Evolutionary conservation across 2,797 vertebrate genomes (phyloP).

Genomic region (Phrynocephalus forsythii): DNA sequence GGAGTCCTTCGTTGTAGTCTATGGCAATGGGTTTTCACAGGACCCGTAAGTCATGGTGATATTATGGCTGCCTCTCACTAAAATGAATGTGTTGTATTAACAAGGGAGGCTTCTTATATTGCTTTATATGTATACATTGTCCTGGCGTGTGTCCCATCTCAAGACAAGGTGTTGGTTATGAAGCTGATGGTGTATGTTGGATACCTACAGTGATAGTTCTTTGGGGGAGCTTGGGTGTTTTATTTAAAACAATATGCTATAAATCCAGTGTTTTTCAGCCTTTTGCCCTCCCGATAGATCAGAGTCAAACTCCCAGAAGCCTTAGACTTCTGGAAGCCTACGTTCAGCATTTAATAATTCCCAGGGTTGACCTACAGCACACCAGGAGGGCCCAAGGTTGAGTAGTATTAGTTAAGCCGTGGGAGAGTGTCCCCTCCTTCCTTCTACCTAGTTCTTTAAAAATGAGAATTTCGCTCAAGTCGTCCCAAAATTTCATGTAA

Average conservation of each 20-base stretch:
- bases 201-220: too few species aligned
- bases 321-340: too few species aligned
- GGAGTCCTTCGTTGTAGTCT: neutral
- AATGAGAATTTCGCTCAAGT: neutral
- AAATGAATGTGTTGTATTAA: neutral
- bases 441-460: conserved; percentile 2
- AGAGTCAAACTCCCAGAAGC: too few species aligned
- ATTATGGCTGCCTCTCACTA: neutral
- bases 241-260: too few species aligned
- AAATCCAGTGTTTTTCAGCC: too few species aligned
- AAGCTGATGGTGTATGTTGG: too few species aligned
- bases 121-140: neutral
- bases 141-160: neutral
- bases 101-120: neutral
- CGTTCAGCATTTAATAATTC: too few species aligned
- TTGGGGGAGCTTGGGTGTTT: too few species aligned
- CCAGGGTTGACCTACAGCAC: too few species aligned
- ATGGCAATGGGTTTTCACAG: neutral
- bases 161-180: too few species aligned
- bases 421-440: neutral
- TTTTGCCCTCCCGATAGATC: too few species aligned
- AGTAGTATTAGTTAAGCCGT: neutral
- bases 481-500: neutral
- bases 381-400: too few species aligned
- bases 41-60: neutral